Conservation (phyloP, 2,797 vertebrate genomes). For the Neosilurus mollespiculum region DNA sequence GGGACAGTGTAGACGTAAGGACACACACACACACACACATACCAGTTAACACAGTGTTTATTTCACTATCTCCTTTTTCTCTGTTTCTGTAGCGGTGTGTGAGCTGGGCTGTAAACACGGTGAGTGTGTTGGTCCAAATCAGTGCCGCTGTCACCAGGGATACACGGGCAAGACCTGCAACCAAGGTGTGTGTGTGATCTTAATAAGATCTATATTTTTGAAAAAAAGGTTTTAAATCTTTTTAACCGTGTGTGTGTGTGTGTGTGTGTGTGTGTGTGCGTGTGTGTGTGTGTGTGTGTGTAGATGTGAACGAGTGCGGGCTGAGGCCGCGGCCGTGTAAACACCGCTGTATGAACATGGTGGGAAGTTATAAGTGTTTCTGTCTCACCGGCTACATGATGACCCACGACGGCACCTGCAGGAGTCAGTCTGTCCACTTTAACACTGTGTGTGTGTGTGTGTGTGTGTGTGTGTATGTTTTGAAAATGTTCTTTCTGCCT, state of each 20-base stretch:
- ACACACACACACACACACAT: conserved; percentile 13
- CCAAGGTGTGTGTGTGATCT: conserved; percentile 83
- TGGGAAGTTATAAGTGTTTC: conserved; percentile 97
- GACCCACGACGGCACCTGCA: conserved; percentile 90
- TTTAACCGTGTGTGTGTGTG: conserved; percentile 6
- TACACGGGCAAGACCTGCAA: conserved; percentile 91
- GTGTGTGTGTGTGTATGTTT: conserved; percentile 2
- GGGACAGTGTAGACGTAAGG: conserved; percentile 88
- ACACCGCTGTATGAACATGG: conserved; percentile 95
- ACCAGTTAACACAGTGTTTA: background rate
- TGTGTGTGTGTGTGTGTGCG: conserved; percentile 62
- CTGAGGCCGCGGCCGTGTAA: conserved; percentile 93
- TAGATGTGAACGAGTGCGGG: conserved; percentile 96
- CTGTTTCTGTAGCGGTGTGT: conserved; percentile 55
- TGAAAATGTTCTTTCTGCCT: background rate
- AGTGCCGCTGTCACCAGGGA: conserved; percentile 85
- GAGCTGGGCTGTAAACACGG: conserved; percentile 88
- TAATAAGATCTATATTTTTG: too few species aligned
- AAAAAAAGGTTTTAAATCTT: background rate
- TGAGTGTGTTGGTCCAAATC: conserved; percentile 84
- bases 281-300: conserved; percentile 46
- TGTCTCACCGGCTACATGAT: conserved; percentile 92
- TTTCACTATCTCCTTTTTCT: background rate
- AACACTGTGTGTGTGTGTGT: conserved; percentile 12
- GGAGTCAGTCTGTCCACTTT: conserved; percentile 74